Evolutionary conservation across 2,888 invertebrate species (phyloP), one percentile per base, ranked within the genome.

Genomic region (Heliconius ismenius): DNA sequence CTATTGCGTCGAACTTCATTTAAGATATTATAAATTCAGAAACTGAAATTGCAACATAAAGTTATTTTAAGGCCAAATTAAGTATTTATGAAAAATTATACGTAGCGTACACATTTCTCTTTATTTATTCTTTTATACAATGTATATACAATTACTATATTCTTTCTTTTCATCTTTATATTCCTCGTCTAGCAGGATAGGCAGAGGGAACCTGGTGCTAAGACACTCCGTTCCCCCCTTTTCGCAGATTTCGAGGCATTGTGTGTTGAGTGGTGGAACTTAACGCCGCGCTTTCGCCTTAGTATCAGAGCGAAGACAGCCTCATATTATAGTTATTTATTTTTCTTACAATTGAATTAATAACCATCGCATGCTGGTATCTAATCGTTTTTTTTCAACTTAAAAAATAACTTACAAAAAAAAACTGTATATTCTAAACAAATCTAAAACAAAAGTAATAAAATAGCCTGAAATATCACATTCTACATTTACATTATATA

Each of bases 391-490:
- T 43, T 43, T 43, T 43, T 43, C 15, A 43, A 21, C 21, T 21
- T 54, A 9, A 54, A 49, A 21, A 49, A 36, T 43, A 7, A 67
- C 26, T 67, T 43, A 43, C 43, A 54, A 54, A 54, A 54, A 21
- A 49, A 28, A 32, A 11, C 21, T 21, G 3, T 11, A 49, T 3
- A 39, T 32, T 64, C 26, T 21, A 75, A 36, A 79, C 67, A 24
- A 75, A 69, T 73, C 60, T 63, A 21, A 36, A 74, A 39, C 74
- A 76, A 73, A 76, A 67, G 73, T 75, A 77, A 79, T 79, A 79
- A 81, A 81, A 80, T 64, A 68, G 69, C 78, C 28, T 28, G 63
- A 68, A 76, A 68, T 74, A 74, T 79, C 65, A 49, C 18, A 78
- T 76, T 75, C 75, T 69, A 24, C 73, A 58, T 60, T 69, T 76